Evolutionary conservation across 37 sponge, comb jelly and placozoan genomes (phyloP).

Genomic region (Hexactinellida sp.): DNA sequence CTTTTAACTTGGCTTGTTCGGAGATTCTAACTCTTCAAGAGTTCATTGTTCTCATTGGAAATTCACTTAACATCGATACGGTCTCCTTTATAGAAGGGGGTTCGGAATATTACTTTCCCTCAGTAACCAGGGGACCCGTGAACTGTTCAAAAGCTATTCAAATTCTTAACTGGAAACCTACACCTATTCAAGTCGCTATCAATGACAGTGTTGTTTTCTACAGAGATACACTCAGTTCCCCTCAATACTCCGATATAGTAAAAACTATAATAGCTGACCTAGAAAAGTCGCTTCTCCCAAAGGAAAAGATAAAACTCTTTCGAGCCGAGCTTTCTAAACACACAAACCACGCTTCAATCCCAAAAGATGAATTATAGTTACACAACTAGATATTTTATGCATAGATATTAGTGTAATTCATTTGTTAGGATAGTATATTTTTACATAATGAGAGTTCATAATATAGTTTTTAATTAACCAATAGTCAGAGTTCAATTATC

Average conservation of each 20-base stretch:
- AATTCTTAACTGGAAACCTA: conserved; percentile 23
- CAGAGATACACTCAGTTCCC: neutral
- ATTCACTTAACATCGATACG: conserved; percentile 3
- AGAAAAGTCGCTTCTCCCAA: neutral
- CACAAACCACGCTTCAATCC: neutral
- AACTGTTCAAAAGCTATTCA: conserved; percentile 14
- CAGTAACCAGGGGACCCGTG: conserved; percentile 28
- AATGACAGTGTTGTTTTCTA: conserved; percentile 18
- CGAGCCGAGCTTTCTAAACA: neutral
- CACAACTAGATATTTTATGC: neutral
- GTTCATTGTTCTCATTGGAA: conserved; percentile 17
- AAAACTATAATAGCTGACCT: neutral
- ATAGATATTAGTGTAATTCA: neutral
- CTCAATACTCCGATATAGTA: neutral
- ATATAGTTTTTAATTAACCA: too few species aligned
- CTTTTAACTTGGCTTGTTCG: conserved; percentile 22
- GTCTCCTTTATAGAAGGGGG: conserved; percentile 1
- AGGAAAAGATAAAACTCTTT: neutral
- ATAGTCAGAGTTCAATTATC: neutral
- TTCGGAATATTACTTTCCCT: conserved; percentile 20
- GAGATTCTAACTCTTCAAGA: conserved; percentile 20
- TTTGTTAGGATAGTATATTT: neutral
- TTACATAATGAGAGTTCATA: neutral
- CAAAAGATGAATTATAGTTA: neutral
- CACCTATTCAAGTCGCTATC: conserved; percentile 16